Base-by-base conservation (phyloP, 2,113 vertebrate species). In the Colistium nudipinnis region DNA sequence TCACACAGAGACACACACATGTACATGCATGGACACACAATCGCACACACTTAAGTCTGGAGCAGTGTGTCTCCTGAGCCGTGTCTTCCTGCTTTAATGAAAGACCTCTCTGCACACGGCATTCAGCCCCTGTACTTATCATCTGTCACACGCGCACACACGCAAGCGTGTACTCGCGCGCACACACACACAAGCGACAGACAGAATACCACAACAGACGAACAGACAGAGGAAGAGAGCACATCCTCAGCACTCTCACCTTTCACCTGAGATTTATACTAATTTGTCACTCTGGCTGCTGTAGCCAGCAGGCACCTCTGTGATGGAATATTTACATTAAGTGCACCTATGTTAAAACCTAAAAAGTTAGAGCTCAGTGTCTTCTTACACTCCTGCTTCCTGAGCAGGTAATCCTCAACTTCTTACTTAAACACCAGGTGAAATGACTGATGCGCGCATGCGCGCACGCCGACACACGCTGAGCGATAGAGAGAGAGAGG, bases 71-170 rank as follows among this genome's bases (percentile, higher is more conserved):
- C 80, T 84, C 62, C 76, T 88, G 84, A 82, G 66, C 82, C 28
- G 63, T 76, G 76, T 90, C 89, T 92, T 92, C 91, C 91, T 92
- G 87, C 87, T 87, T 47, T 93, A 92, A 93, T 93, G 92, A 92
- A 87, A 92, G 91, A 82, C 87, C 80, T 68, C 82, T 73, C 53
- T 22, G 52, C 74, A 79, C 52, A 43, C 53, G 62, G 79, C 66
- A 76, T 66, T 69, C 79, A 84, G 48, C 76, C 85, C 87, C 92
- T 92, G 87, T 93, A 93, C 65, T 93, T 93, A 92, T 81, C 79
- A 76, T 57, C 71, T 68, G 19, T 62, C 51, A 69, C 54, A 48
- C 55, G 45, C 65, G 65, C 64, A 66, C 49, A 60, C 71, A 70
- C 64, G 59, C 36, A 53, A 51, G 55, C 62, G 52, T 56, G 49